A percentile compares a stretch with the other conserved stretches of the same genome.
Conservation (phyloP, 2,888 invertebrate genomes). For the Cheilosia urbana region DNA sequence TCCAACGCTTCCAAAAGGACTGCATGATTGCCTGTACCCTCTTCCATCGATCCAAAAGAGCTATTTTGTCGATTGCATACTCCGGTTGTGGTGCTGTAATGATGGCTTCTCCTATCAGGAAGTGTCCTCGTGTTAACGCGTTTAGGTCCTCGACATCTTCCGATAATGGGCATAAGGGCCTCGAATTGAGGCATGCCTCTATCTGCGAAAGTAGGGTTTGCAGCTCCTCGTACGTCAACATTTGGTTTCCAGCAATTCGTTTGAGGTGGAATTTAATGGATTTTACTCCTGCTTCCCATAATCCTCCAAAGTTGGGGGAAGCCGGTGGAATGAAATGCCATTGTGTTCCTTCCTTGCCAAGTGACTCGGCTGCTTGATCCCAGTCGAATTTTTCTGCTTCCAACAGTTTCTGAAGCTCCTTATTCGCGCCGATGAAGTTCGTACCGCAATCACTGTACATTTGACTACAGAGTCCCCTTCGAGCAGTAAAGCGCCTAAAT, state of each 20-base stretch:
- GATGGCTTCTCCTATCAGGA: conserved; percentile 11
- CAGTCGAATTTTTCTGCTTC: background rate
- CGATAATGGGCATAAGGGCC: conserved; percentile 1
- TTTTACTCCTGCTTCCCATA: conserved; percentile 6
- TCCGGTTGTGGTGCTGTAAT: conserved; percentile 4
- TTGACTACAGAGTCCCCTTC: conserved; percentile 76
- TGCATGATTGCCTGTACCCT: background rate
- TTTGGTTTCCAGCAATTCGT: background rate
- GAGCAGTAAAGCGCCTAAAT: conserved; percentile 76
- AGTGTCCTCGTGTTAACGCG: conserved; percentile 9
- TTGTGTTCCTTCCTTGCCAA: conserved; percentile 33
- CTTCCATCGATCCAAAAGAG: conserved; percentile 9
- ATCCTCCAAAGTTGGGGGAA: conserved; percentile 36
- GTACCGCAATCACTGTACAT: conserved; percentile 78
- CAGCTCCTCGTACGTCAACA: conserved; percentile 12
- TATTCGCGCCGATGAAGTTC: conserved; percentile 78
- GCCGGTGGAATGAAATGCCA: conserved; percentile 78
- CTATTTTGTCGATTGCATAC: background rate
- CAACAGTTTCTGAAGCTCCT: conserved; percentile 10
- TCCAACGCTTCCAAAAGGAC: conserved; percentile 26
- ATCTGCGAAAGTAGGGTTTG: conserved; percentile 10
- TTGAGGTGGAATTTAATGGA: too few species aligned
- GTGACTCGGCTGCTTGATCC: background rate
- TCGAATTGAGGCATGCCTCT: background rate
- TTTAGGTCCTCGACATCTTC: conserved; percentile 1